Percentiles rank a stretch among this genome's conserved stretches.
Evolutionary conservation across 2,888 invertebrate species (phyloP).

Genomic region (Drosophila helvetica): DNA sequence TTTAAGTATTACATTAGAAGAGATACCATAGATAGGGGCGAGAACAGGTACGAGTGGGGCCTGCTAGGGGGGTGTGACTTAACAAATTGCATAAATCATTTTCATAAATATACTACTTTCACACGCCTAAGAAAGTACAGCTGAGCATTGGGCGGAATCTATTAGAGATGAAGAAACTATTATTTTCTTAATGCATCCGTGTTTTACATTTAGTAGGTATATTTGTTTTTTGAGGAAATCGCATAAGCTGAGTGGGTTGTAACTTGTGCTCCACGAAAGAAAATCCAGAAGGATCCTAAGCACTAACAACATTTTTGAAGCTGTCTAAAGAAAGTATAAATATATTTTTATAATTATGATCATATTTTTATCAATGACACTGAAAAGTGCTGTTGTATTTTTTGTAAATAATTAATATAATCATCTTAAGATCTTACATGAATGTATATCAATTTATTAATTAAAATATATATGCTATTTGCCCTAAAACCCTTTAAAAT

Average conservation of each 20-base stretch:
- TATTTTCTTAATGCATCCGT: not conserved
- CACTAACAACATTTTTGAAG: not conserved
- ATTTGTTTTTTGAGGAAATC: not conserved
- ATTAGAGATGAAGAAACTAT: not conserved
- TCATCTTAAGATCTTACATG: no score
- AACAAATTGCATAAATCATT: constrained; percentile 19
- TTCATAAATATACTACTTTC: not conserved
- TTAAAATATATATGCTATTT: no score
- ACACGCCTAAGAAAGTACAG: not conserved
- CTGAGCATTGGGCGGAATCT: not conserved
- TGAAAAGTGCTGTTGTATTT: no score
- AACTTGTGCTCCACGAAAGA: no score
- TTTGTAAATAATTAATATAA: no score
- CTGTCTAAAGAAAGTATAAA: not conserved
- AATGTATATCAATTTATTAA: no score
- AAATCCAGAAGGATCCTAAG: not conserved
- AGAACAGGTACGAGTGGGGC: not conserved
- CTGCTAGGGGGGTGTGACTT: constrained; percentile 13
- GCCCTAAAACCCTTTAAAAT: no score
- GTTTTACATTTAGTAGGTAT: not conserved
- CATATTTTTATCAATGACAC: no score
- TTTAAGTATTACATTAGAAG: constrained; percentile 22
- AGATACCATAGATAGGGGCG: constrained; percentile 13
- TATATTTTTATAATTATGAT: no score
- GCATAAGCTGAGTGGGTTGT: no score